Conservation (phyloP, 2,113 vertebrate species). For the Pollimyrus isidori region DNA sequence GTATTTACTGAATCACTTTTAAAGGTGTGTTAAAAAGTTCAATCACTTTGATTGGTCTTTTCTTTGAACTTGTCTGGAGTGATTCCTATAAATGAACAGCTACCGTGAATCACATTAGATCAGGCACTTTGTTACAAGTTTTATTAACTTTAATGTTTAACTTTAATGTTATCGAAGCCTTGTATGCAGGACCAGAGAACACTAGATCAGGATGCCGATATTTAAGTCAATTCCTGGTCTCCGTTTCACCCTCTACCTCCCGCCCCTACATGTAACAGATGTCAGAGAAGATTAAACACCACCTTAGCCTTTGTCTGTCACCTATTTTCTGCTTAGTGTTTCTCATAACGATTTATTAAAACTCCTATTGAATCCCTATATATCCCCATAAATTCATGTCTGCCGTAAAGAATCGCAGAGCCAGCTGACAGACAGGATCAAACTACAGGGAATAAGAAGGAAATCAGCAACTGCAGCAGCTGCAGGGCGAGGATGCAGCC, state of each 20-base stretch:
- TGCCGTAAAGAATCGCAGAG: not conserved
- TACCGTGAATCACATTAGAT: not conserved
- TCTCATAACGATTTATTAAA: constrained; percentile 3
- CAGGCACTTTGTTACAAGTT: not conserved
- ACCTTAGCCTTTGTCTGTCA: not conserved
- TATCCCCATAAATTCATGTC: not conserved
- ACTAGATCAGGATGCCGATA: not conserved
- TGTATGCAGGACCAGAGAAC: not conserved
- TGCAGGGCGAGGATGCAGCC: not conserved
- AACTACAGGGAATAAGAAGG: not conserved
- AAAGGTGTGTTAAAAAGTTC: not conserved
- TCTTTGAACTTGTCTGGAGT: not conserved
- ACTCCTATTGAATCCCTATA: not conserved
- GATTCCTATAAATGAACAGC: not conserved
- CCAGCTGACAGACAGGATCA: not conserved
- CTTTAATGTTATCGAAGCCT: not conserved
- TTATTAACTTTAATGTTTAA: not conserved
- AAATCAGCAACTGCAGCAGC: not conserved
- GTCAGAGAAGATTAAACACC: not conserved
- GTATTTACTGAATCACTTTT: not conserved
- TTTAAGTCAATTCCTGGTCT: not conserved
- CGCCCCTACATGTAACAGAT: not conserved
- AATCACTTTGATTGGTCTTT: not conserved
- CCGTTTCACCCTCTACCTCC: not conserved
- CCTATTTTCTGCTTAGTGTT: not conserved